These are phyloP conservation scores for Pristis pectinata DNA, from an alignment of 2,797 vertebrate species.

Conservation along the genomic window DNA sequence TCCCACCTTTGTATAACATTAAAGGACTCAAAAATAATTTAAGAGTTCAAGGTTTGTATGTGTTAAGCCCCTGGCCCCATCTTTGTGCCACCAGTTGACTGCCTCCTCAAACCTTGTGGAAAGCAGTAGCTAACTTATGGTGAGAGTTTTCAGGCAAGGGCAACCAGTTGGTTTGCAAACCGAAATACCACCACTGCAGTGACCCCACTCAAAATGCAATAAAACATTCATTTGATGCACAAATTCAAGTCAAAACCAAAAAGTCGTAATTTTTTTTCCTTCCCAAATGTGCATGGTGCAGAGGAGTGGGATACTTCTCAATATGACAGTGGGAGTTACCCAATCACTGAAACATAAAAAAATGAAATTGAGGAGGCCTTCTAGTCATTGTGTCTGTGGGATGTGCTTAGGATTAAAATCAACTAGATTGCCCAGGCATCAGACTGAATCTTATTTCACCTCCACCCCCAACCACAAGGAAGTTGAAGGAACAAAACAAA, in stretches of 20 bases:
- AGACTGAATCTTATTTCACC: background rate
- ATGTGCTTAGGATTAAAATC: background rate
- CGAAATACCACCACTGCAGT: background rate
- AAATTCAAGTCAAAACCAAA: too few species aligned
- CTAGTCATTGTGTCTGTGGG: background rate
- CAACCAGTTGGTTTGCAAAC: background rate
- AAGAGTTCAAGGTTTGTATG: background rate
- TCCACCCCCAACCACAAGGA: background rate
- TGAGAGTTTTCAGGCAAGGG: background rate
- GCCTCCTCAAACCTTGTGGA: background rate
- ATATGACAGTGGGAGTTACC: too few species aligned
- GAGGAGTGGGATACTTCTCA: too few species aligned
- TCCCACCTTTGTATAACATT: background rate
- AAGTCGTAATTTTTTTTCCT: too few species aligned
- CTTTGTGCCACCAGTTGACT: too few species aligned
- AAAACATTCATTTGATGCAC: background rate
- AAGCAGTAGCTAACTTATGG: background rate
- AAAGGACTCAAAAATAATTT: background rate
- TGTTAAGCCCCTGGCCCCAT: too few species aligned
- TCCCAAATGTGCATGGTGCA: too few species aligned
- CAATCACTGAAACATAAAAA: too few species aligned
- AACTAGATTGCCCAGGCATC: too few species aligned
- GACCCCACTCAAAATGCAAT: background rate
- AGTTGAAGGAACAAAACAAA: background rate
- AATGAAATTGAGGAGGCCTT: accelerated